Conservation (phyloP, 2,797 vertebrate species). For the Spinus pinus region DNA sequence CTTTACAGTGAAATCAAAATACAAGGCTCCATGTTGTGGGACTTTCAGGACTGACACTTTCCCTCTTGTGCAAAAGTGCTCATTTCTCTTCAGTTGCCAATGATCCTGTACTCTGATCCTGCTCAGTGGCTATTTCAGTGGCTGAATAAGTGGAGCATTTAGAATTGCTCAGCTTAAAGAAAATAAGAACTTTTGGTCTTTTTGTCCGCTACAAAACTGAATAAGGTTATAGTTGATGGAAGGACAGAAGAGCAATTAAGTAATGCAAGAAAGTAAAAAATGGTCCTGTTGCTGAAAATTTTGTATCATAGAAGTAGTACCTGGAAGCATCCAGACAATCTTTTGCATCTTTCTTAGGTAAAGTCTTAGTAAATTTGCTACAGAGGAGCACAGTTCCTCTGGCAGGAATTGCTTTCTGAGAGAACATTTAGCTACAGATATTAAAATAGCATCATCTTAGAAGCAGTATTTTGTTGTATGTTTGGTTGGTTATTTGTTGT, state of each 20-base stretch:
- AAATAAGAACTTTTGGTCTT: not conserved
- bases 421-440: not conserved
- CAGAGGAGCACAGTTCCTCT: not conserved
- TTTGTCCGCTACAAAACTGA: not conserved
- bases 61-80: not conserved
- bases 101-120: not conserved
- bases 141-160: rapidly evolving
- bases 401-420: not conserved
- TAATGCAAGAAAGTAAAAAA: not conserved
- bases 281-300: not conserved
- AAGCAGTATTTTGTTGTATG: not conserved
- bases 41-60: not conserved
- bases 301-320: not conserved
- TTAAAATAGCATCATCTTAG: not conserved
- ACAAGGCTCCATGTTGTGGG: rapidly evolving
- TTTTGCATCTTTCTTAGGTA: not conserved
- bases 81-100: not conserved
- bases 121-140: not conserved
- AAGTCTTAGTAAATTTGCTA: not conserved
- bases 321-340: not conserved
- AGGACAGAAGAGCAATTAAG: not conserved
- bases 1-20: not conserved
- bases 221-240: not conserved
- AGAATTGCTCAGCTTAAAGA: not conserved
- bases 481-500: not conserved